phyloP scores from a whole-genome alignment of 2,113 vertebrate species.

The Steatornis caripensis region DNA sequence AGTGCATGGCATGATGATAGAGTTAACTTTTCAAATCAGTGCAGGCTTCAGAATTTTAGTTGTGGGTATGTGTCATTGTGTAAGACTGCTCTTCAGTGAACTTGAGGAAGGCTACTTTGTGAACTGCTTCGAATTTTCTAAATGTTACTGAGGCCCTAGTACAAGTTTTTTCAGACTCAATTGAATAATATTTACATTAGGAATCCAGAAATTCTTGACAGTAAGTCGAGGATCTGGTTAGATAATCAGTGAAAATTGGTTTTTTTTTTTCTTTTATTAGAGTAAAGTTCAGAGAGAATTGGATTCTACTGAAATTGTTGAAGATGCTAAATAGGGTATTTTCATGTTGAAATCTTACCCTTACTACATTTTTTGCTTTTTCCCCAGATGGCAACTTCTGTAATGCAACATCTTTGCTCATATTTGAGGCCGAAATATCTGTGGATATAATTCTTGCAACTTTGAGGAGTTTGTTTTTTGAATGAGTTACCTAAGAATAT shows the following conservation, averaged over 20 bases:
- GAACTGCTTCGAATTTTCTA: background rate
- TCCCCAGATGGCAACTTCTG: background rate
- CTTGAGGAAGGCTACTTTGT: background rate
- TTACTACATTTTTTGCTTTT: background rate
- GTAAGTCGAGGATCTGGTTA: background rate
- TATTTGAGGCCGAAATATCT: background rate
- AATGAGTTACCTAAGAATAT: background rate
- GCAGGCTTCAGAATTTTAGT: background rate
- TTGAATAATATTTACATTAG: background rate
- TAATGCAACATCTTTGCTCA: background rate
- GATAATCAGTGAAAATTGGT: background rate
- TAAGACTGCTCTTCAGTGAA: background rate
- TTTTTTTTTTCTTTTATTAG: background rate
- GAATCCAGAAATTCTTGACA: background rate
- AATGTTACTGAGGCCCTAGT: background rate
- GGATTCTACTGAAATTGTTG: background rate
- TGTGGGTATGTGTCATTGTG: background rate
- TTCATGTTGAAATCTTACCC: background rate
- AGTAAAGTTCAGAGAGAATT: background rate
- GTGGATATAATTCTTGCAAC: background rate
- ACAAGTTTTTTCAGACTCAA: background rate
- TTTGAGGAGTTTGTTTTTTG: background rate
- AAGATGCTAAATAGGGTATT: background rate
- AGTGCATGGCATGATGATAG: background rate
- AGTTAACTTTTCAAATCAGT: background rate